Evolutionary conservation across 2,888 invertebrate genomes (phyloP).

Genomic region (Phyllotreta striolata): DNA sequence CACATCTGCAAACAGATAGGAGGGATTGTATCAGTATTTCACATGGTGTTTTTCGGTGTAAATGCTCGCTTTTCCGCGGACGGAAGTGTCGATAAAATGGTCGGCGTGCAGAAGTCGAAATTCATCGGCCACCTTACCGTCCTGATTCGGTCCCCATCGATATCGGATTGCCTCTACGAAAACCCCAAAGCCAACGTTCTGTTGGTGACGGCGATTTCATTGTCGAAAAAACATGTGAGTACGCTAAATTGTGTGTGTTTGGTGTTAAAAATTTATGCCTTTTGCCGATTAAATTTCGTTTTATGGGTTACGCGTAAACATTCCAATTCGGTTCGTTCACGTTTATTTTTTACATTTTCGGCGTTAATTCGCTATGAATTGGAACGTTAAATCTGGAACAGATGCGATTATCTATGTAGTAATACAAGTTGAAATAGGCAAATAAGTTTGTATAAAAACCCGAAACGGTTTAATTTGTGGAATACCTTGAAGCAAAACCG

Average conservation of each 20-base stretch:
- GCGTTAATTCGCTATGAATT: no score
- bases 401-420: no score
- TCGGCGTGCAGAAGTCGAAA: slow-evolving; percentile 42
- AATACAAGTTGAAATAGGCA: no score
- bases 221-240: slow-evolving; percentile 54
- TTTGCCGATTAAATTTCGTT: no score
- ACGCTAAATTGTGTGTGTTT: background rate
- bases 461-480: background rate
- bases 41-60: slow-evolving; percentile 37
- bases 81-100: slow-evolving; percentile 45
- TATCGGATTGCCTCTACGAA: slow-evolving; percentile 57
- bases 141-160: slow-evolving; percentile 50
- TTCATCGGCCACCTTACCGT: slow-evolving; percentile 29
- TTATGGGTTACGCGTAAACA: no score
- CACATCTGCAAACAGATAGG: background rate
- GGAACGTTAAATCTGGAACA: no score
- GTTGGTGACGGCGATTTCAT: slow-evolving; percentile 50
- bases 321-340: no score
- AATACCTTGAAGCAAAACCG: slow-evolving; percentile 4
- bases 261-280: background rate
- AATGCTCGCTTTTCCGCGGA: slow-evolving; percentile 26
- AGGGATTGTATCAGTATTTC: slow-evolving; percentile 2
- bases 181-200: slow-evolving; percentile 47
- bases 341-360: no score
- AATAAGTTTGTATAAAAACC: background rate